Evolutionary conservation across 2,888 invertebrate genomes (phyloP).

Genomic region (Lasioglossum oenotherae): DNA sequence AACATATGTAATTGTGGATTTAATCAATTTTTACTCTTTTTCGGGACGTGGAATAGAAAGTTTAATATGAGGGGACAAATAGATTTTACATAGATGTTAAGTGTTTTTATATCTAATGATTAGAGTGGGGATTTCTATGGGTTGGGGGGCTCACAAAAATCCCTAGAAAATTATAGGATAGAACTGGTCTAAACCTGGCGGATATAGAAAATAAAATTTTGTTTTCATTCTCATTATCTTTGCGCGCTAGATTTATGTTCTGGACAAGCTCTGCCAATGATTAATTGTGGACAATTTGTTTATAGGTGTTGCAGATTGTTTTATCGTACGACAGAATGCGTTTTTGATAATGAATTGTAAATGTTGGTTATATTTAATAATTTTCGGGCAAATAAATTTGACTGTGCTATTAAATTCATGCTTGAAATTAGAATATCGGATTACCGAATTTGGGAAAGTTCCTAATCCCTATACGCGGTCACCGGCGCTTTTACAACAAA

Average conservation of each 20-base stretch:
- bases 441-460: conserved; percentile 37
- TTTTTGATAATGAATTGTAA: background rate
- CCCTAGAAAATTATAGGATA: background rate
- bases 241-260: too few relatives aligned
- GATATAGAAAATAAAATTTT: too few relatives aligned
- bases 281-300: background rate
- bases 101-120: background rate
- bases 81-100: background rate
- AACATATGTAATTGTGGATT: background rate
- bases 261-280: background rate
- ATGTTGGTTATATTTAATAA: background rate
- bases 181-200: background rate
- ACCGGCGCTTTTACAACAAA: conserved; percentile 33
- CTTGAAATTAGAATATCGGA: conserved; percentile 47
- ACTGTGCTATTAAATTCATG: conserved; percentile 31
- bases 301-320: background rate
- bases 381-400: background rate
- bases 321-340: background rate
- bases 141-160: background rate
- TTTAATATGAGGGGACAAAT: background rate
- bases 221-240: too few relatives aligned
- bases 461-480: conserved; percentile 26
- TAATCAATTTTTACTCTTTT: background rate
- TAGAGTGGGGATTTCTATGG: background rate
- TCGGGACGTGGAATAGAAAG: background rate